These are phyloP conservation scores for Drosophila atripex DNA, from an alignment of 2,888 invertebrate genomes.

Conservation along the genomic window DNA sequence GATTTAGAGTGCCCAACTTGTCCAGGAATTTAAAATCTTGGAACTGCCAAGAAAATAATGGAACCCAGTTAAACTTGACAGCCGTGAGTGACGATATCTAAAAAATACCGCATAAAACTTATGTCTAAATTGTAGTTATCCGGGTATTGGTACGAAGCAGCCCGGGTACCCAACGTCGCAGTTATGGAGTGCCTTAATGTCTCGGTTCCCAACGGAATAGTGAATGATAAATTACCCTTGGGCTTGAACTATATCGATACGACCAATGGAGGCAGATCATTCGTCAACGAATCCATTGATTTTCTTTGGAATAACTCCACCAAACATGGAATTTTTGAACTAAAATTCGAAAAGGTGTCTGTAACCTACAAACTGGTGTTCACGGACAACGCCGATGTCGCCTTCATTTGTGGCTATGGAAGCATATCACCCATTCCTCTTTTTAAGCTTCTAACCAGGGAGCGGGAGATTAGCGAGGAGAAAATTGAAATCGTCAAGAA, in stretches of 20 bases:
- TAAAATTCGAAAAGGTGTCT: constrained; percentile 35
- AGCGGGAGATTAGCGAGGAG: constrained; percentile 27
- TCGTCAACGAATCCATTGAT: constrained; percentile 38
- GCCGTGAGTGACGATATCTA: constrained; percentile 3
- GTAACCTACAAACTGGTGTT: constrained; percentile 57
- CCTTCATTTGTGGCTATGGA: constrained; percentile 59
- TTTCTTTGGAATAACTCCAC: constrained; percentile 61
- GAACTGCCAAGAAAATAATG: constrained; percentile 12
- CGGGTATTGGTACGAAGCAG: constrained; percentile 53
- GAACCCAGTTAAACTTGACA: constrained; percentile 10
- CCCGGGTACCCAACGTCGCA: constrained; percentile 39
- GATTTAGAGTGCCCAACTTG: constrained; percentile 6
- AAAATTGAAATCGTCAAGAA: constrained; percentile 6
- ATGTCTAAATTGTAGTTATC: constrained; percentile 15
- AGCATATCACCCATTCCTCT: constrained; percentile 49
- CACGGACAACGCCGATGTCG: constrained; percentile 29
- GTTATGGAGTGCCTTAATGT: constrained; percentile 47
- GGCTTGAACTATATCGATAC: constrained; percentile 59
- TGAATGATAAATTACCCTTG: constrained; percentile 10
- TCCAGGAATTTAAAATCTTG: not conserved
- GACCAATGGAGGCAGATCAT: constrained; percentile 32
- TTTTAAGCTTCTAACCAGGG: constrained; percentile 55
- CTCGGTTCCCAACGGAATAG: constrained; percentile 30
- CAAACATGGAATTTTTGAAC: constrained; percentile 49
- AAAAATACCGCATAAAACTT: not conserved